Conservation (phyloP, 1,140 invertebrate species). For the Ditylenchus dipsaci region DNA sequence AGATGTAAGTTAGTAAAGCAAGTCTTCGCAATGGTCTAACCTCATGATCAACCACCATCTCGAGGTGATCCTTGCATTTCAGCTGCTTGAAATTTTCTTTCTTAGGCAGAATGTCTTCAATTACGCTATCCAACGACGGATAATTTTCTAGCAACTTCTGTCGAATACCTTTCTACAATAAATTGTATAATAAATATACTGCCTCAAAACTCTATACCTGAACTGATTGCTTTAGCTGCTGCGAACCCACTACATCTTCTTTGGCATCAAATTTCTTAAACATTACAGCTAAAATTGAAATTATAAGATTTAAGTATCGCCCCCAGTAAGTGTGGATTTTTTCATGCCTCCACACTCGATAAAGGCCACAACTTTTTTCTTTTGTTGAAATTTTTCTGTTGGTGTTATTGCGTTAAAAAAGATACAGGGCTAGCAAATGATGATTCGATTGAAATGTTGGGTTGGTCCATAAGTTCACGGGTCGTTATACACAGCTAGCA, state of each 20-base stretch:
- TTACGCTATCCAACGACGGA: conserved; percentile 59
- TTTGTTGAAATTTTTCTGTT: no score
- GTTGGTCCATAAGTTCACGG: no score
- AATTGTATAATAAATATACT: conserved; percentile 12
- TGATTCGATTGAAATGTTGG: no score
- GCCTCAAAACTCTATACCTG: conserved; percentile 44
- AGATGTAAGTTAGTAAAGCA: conserved; percentile 3
- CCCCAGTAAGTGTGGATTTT: no score
- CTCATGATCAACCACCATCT: conserved; percentile 59
- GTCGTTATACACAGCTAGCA: no score
- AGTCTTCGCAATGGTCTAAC: no score
- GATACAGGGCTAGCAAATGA: no score
- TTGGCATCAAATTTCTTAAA: conserved; percentile 56
- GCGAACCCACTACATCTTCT: conserved; percentile 51
- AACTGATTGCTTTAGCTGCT: conserved; percentile 56
- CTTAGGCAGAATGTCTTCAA: conserved; percentile 63
- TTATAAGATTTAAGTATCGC: no score
- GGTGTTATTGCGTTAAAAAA: no score
- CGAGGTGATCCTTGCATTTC: conserved; percentile 63
- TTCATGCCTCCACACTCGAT: no score
- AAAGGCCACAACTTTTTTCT: no score
- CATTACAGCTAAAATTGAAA: conserved; percentile 29
- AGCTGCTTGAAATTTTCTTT: conserved; percentile 62
- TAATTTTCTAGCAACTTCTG: conserved; percentile 60
- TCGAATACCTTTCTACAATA: conserved; percentile 52